phyloP scores from a whole-genome alignment of 2,113 vertebrate species.

The Meriones unguiculatus region DNA sequence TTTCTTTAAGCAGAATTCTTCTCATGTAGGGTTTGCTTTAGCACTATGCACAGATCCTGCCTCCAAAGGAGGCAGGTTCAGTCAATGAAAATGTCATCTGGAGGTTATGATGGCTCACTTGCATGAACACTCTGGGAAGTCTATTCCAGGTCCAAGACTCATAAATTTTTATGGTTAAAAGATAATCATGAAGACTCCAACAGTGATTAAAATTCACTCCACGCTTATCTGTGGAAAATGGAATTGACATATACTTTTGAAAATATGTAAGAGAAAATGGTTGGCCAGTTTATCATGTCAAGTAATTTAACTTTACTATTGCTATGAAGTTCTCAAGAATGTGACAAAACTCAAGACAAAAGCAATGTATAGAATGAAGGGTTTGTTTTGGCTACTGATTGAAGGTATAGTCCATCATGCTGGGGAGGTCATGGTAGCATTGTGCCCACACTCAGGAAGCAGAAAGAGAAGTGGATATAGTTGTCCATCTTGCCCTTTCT shows the following conservation, averaged over 20 bases:
- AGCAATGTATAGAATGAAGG: background rate
- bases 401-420: too few species aligned
- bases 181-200: background rate
- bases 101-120: background rate
- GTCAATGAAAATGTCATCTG: background rate
- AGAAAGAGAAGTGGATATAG: background rate
- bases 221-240: background rate
- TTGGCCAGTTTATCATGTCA: background rate
- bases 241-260: background rate
- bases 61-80: background rate
- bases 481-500: too few species aligned
- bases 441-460: background rate
- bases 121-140: background rate
- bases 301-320: background rate
- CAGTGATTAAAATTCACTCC: background rate
- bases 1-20: background rate
- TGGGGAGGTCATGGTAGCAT: too few species aligned
- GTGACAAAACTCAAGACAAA: background rate
- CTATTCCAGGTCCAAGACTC: background rate
- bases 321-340: background rate
- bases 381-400: accelerated
- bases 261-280: background rate
- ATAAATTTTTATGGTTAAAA: background rate
- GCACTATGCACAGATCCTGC: background rate
- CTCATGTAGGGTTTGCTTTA: background rate